Conservation (phyloP, 2,888 invertebrate genomes). For the Sepiola atlantica region DNA sequence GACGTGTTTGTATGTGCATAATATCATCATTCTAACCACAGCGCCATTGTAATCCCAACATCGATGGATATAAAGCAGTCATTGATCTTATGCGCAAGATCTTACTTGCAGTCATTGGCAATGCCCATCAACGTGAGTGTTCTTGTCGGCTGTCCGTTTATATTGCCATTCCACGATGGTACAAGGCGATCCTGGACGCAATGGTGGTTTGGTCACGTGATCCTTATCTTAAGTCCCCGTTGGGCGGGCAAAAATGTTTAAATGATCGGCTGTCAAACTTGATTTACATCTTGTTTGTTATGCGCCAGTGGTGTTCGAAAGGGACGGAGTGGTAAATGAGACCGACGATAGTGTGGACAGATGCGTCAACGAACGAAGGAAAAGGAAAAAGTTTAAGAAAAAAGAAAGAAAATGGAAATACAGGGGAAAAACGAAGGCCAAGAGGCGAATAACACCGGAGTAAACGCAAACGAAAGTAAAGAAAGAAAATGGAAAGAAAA, state of each 20-base stretch:
- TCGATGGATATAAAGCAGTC: background rate
- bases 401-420: too few species aligned
- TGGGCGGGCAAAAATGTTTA: background rate
- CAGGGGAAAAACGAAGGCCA: background rate
- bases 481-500: background rate
- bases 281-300: background rate
- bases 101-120: background rate
- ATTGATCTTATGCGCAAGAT: background rate
- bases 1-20: background rate
- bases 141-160: background rate
- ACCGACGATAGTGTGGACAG: background rate
- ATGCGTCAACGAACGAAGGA: too few species aligned
- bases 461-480: background rate
- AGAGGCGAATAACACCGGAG: background rate
- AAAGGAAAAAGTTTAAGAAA: too few species aligned
- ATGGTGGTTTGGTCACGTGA: background rate
- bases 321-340: background rate
- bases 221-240: background rate
- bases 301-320: background rate
- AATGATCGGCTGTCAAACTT: background rate
- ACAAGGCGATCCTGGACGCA: background rate
- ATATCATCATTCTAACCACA: background rate
- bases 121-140: background rate
- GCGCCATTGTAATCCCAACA: background rate
- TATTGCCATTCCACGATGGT: background rate